phyloP scores from a whole-genome alignment of 2,113 vertebrate species.

The Ploceus nigricollis region DNA sequence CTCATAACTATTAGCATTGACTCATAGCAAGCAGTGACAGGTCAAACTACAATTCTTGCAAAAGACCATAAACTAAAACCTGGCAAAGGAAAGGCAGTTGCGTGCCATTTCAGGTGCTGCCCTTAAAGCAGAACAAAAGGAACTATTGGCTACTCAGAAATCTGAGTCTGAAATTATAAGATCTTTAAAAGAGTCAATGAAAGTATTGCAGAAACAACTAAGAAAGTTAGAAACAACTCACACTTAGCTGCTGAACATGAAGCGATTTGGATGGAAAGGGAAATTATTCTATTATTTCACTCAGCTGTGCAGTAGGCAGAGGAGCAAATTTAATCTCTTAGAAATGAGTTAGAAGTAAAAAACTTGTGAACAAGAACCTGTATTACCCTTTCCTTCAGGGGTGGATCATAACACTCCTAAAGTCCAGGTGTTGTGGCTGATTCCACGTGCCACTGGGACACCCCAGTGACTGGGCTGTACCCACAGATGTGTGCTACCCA shows the following conservation, averaged over 20 bases:
- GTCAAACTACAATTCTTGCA: not conserved
- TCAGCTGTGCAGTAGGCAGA: not conserved
- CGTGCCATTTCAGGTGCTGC: not conserved
- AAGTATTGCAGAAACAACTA: not conserved
- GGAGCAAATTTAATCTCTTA: not conserved
- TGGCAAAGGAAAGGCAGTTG: not conserved
- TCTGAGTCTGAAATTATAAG: not conserved
- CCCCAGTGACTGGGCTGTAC: not conserved
- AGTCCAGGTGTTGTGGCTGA: not conserved
- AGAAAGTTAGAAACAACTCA: not conserved
- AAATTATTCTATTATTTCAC: not conserved
- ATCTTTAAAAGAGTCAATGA: not conserved
- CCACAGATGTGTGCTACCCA: not conserved
- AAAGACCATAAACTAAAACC: not conserved
- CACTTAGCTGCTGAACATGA: not conserved
- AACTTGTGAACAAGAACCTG: not conserved
- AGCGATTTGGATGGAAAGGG: rapidly evolving
- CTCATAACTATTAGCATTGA: not conserved
- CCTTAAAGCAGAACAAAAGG: not conserved
- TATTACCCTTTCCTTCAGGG: not conserved
- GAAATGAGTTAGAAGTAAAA: not conserved
- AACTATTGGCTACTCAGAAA: not conserved
- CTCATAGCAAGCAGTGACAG: not conserved
- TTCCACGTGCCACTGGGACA: not conserved
- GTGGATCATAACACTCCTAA: not conserved